A percentile compares a stretch with the other conserved stretches of the same genome.
Evolutionary conservation across 2,888 invertebrate species (phyloP).

Genomic region (Homarus gammarus): DNA sequence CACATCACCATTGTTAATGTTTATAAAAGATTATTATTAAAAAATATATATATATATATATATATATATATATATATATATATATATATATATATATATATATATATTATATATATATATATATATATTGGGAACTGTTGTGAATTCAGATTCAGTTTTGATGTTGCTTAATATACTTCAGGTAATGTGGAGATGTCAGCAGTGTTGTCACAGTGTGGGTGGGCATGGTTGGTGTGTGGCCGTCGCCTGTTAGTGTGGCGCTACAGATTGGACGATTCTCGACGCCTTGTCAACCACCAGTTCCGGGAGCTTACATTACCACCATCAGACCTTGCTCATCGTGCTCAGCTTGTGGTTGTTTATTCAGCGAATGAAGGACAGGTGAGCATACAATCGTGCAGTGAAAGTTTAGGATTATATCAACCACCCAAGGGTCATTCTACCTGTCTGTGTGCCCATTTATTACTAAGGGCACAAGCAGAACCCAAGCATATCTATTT

Average conservation of each 20-base stretch:
- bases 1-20: no score
- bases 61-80: no score
- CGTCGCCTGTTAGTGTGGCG: conserved; percentile 91
- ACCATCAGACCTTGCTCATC: conserved; percentile 94
- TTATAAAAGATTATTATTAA: no score
- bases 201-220: conserved; percentile 85
- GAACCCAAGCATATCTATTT: no score
- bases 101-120: no score
- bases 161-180: conserved; percentile 77
- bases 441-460: no score
- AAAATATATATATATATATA: no score
- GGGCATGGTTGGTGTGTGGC: conserved; percentile 92
- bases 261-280: conserved; percentile 77
- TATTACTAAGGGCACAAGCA: no score
- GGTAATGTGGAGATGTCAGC: conserved; percentile 81
- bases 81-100: conserved; percentile 7
- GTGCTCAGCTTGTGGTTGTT: conserved; percentile 89
- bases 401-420: no score
- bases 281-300: conserved; percentile 79
- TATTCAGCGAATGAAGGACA: conserved; percentile 78
- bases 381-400: conserved; percentile 40
- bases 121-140: no score
- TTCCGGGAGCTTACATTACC: conserved; percentile 93
- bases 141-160: background rate
- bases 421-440: no score